These are phyloP conservation scores for Xylota segnis DNA, from an alignment of 2,888 invertebrate genomes.

Conservation along the genomic window DNA sequence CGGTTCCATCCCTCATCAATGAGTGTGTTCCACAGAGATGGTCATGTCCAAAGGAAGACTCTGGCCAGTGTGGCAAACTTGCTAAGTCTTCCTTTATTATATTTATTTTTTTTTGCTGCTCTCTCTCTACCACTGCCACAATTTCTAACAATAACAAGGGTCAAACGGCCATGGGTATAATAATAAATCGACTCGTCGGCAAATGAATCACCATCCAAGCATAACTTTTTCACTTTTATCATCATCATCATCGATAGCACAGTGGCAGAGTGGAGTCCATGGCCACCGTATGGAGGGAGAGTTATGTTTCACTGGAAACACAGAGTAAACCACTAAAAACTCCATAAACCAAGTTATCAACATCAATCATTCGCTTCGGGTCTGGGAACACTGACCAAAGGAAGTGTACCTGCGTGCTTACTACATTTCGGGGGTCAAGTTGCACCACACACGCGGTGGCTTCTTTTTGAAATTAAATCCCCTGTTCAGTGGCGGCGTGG, in stretches of 20 bases:
- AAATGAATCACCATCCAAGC: conserved; percentile 60
- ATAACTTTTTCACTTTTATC: conserved; percentile 45
- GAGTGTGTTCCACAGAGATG: conserved; percentile 49
- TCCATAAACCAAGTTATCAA: conserved; percentile 16
- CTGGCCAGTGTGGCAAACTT: conserved; percentile 17
- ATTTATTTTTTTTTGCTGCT: background rate
- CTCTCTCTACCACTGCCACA: conserved; percentile 27
- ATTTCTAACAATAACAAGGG: conserved; percentile 54
- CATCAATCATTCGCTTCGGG: conserved; percentile 39
- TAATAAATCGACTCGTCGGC: conserved; percentile 61
- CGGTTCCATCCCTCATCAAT: conserved; percentile 52
- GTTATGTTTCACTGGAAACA: conserved; percentile 41
- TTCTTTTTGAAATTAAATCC: conserved; percentile 27
- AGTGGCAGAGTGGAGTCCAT: background rate
- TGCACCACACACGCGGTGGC: conserved; percentile 11
- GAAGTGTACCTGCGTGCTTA: conserved; percentile 21
- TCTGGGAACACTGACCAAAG: background rate
- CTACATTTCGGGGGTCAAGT: conserved; percentile 19
- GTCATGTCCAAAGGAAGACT: conserved; percentile 12
- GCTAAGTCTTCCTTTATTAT: conserved; percentile 53
- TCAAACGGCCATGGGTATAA: conserved; percentile 23
- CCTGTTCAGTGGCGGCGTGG: background rate
- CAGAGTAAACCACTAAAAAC: conserved; percentile 44
- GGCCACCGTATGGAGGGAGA: background rate
- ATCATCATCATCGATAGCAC: conserved; percentile 34